phyloP scores from a whole-genome alignment of 2,797 vertebrate genomes.

The Apodemus agrarius region DNA sequence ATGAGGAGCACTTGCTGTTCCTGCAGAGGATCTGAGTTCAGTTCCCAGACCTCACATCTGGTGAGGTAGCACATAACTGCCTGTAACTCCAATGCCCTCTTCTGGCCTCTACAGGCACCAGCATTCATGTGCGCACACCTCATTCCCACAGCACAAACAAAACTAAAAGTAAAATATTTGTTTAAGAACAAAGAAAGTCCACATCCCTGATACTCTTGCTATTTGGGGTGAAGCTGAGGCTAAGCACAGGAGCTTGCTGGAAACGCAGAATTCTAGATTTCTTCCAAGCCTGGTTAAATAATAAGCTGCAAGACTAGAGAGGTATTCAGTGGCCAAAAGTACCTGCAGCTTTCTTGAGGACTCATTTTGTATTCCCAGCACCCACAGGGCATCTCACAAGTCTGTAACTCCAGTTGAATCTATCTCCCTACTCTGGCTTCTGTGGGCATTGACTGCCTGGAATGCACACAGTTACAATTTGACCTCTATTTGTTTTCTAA shows the following conservation, averaged over 20 bases:
- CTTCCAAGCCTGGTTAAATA: not conserved
- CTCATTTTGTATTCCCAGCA: not conserved
- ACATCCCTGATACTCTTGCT: not conserved
- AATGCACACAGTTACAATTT: not conserved
- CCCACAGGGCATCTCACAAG: not conserved
- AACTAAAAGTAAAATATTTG: not conserved
- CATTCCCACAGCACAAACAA: not conserved
- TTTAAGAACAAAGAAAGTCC: not conserved
- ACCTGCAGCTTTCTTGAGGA: not conserved
- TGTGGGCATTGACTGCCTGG: not conserved
- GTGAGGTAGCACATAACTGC: not conserved
- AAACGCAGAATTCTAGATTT: not conserved
- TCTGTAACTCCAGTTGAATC: not conserved
- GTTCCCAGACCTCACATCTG: not conserved
- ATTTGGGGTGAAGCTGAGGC: not conserved
- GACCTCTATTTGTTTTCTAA: no score
- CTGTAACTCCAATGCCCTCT: not conserved
- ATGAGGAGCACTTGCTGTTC: not conserved
- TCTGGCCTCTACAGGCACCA: not conserved
- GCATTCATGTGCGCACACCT: not conserved
- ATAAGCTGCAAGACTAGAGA: not conserved
- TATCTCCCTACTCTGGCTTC: not conserved
- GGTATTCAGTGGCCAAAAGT: not conserved
- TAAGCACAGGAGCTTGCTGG: not conserved
- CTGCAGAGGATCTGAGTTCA: not conserved